Evolutionary conservation across 2,797 vertebrate genomes (phyloP).

Genomic region (Falco rusticolus): DNA sequence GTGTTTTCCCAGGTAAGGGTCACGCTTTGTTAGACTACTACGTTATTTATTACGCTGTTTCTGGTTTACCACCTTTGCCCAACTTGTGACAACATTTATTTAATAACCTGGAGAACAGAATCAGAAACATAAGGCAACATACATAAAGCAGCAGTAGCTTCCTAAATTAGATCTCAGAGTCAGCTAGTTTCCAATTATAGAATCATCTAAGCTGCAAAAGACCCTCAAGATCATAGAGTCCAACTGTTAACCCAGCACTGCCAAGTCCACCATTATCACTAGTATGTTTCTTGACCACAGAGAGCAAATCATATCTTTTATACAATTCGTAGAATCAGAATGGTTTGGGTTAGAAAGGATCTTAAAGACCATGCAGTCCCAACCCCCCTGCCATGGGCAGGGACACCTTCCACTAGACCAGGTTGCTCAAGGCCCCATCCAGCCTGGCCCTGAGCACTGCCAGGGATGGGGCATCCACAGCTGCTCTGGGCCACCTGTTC

Average conservation of each 20-base stretch:
- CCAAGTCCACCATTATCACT: neutral
- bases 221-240: neutral
- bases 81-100: neutral
- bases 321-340: neutral
- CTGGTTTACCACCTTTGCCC: neutral
- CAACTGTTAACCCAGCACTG: neutral
- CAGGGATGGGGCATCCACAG: neutral
- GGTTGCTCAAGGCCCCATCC: neutral
- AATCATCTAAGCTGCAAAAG: neutral
- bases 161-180: neutral
- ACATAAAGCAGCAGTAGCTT: neutral
- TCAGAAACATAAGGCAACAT: neutral
- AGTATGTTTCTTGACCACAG: neutral
- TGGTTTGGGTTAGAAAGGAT: neutral
- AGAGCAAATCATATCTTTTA: neutral
- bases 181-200: neutral
- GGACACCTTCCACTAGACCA: neutral
- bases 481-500: neutral
- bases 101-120: neutral
- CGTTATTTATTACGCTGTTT: neutral
- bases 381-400: neutral
- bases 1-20: neutral
- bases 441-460: neutral
- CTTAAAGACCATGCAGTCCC: neutral
- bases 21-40: neutral